Conservation (phyloP, 2,113 vertebrate species). For the Nymphicus hollandicus region DNA sequence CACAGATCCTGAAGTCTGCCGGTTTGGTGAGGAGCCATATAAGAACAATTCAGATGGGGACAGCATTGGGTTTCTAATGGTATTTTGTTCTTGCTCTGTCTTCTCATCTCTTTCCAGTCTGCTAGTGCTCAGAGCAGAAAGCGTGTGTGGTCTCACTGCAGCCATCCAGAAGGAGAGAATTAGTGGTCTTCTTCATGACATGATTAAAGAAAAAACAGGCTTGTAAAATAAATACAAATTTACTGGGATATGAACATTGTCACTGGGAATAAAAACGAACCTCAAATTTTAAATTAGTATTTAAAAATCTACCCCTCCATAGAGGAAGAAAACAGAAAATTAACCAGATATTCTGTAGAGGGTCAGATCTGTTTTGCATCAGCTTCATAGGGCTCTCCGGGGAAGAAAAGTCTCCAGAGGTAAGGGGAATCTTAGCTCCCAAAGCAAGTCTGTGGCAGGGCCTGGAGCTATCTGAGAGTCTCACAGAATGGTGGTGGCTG, state of each 20-base stretch:
- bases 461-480: background rate
- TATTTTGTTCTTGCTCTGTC: background rate
- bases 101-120: constrained; percentile 33
- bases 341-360: background rate
- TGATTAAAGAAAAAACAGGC: constrained; percentile 32
- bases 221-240: background rate
- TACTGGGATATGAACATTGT: background rate
- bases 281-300: background rate
- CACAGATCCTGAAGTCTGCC: background rate
- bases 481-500: background rate
- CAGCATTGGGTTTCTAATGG: background rate
- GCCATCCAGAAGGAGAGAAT: constrained; percentile 43
- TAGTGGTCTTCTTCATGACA: background rate
- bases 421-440: background rate
- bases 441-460: background rate
- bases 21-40: background rate
- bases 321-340: background rate
- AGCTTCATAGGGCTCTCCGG: background rate
- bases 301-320: background rate
- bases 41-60: background rate
- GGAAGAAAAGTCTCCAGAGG: background rate
- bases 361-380: background rate
- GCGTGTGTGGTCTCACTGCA: constrained; percentile 34
- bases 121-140: background rate
- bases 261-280: background rate